Evolutionary conservation across 2,888 invertebrate species (phyloP).

Genomic region (Corbicula japonica): DNA sequence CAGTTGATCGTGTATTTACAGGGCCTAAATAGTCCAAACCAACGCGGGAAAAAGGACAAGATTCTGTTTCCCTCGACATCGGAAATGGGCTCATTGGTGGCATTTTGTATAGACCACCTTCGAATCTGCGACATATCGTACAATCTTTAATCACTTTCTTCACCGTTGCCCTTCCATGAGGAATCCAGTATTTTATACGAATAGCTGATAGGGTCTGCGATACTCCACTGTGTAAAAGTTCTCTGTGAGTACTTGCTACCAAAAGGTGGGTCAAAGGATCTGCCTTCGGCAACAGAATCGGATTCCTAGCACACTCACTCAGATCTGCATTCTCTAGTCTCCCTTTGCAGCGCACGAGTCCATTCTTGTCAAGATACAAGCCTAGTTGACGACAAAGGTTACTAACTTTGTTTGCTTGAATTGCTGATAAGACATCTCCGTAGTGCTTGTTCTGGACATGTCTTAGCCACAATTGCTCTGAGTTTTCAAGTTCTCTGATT

Average conservation of each 20-base stretch:
- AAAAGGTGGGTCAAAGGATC: background rate
- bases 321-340: background rate
- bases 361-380: background rate
- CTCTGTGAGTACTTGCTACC: background rate
- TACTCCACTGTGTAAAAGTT: background rate
- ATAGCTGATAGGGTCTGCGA: background rate
- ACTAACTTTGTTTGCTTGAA: too few species aligned
- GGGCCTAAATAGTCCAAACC: background rate
- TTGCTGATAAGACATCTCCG: too few species aligned
- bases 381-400: too few species aligned
- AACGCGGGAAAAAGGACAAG: background rate
- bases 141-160: background rate
- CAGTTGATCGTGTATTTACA: background rate
- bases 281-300: background rate
- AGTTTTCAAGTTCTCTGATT: too few species aligned
- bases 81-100: background rate
- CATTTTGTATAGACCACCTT: background rate
- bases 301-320: background rate
- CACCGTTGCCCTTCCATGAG: background rate
- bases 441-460: too few species aligned
- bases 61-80: background rate
- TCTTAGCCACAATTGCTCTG: too few species aligned
- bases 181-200: background rate
- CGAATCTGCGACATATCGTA: background rate
- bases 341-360: background rate